These are phyloP conservation scores for Myotis yumanensis DNA, from an alignment of 2,113 vertebrate genomes.

Conservation along the genomic window DNA sequence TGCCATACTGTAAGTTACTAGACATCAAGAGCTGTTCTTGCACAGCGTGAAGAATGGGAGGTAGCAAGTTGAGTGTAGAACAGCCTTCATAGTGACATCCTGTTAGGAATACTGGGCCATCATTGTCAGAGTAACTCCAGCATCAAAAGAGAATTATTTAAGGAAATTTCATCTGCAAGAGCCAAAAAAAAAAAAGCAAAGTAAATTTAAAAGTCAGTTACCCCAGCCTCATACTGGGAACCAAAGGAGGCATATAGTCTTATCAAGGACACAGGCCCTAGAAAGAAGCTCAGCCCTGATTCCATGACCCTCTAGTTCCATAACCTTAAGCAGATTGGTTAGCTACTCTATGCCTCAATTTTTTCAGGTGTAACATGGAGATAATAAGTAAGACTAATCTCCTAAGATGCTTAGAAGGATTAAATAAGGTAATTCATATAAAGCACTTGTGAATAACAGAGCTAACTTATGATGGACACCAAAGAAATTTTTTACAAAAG, in stretches of 20 bases:
- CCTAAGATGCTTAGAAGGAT: neutral
- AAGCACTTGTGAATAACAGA: neutral
- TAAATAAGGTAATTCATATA: neutral
- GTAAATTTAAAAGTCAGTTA: neutral
- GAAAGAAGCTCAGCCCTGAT: neutral
- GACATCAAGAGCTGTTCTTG: slow-evolving; percentile 44
- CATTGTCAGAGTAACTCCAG: neutral
- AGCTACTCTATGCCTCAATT: neutral
- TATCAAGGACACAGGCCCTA: neutral
- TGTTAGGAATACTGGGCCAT: neutral
- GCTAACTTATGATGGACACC: neutral
- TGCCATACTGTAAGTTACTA: neutral
- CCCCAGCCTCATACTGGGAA: neutral
- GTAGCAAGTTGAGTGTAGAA: neutral
- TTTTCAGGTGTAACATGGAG: neutral
- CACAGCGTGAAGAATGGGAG: neutral
- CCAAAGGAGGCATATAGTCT: neutral
- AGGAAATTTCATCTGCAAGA: neutral
- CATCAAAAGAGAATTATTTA: neutral
- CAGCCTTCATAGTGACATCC: neutral
- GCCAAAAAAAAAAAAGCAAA: neutral
- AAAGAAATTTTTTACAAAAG: neutral
- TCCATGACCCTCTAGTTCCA: neutral
- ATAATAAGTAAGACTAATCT: neutral
- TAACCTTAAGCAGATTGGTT: neutral